These are phyloP conservation scores for Mormyrus iriodes DNA, from an alignment of 2,113 vertebrate species.

Conservation along the genomic window DNA sequence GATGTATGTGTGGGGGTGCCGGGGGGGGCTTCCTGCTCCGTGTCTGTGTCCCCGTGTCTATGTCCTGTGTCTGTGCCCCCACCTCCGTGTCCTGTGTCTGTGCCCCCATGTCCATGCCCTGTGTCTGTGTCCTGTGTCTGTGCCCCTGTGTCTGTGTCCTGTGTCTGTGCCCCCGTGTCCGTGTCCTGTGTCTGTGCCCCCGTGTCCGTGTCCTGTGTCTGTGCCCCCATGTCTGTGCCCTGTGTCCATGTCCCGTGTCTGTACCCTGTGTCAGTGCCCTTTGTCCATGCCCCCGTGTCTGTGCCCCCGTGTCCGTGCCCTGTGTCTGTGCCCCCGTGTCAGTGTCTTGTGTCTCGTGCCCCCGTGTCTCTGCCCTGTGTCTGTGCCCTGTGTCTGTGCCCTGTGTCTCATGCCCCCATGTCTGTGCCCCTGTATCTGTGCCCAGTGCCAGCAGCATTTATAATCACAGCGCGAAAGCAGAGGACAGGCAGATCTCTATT, in stretches of 20 bases:
- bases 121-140: no score
- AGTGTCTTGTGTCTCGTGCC: no score
- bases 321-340: neutral
- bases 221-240: no score
- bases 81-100: no score
- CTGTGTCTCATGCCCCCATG: neutral
- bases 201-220: no score
- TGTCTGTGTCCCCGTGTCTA: no score
- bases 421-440: neutral
- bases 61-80: neutral
- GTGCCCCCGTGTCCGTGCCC: neutral
- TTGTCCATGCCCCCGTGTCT: no score
- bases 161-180: no score
- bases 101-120: no score
- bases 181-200: neutral
- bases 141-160: neutral
- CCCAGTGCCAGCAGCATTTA: neutral
- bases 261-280: neutral
- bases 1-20: constrained; percentile 37
- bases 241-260: no score
- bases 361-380: no score
- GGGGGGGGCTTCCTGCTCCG: neutral
- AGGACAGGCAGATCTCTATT: neutral
- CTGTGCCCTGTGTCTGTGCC: no score
- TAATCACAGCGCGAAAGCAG: neutral